These are phyloP conservation scores for Tiphia femorata DNA, from an alignment of 2,888 invertebrate genomes.

Conservation along the genomic window DNA sequence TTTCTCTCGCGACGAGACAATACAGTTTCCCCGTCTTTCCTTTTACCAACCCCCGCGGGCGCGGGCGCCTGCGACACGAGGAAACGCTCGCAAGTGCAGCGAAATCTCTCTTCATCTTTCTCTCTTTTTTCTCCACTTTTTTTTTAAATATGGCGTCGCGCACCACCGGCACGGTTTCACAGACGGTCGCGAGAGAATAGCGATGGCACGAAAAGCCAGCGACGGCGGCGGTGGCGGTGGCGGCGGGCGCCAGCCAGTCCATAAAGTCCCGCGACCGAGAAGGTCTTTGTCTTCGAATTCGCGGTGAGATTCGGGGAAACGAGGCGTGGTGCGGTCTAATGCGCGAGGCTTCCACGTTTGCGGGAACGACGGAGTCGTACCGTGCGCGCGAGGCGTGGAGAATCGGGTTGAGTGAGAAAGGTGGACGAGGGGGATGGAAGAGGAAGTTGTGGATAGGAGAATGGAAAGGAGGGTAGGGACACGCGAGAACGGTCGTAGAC, in stretches of 20 bases:
- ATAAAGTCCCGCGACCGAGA: slow-evolving; percentile 20
- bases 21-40: not conserved
- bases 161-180: slow-evolving; percentile 9
- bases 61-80: not conserved
- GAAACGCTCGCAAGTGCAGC: no score
- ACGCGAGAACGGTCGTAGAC: slow-evolving; percentile 6
- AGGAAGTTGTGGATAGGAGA: not conserved
- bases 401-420: not conserved
- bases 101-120: no score
- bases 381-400: not conserved
- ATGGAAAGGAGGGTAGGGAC: not conserved
- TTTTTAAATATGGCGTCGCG: slow-evolving; percentile 6
- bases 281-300: slow-evolving; percentile 24
- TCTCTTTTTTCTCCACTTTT: not conserved
- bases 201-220: not conserved
- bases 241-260: slow-evolving; percentile 13
- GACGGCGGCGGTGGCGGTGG: not conserved
- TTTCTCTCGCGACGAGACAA: not conserved
- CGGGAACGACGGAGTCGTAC: not conserved
- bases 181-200: slow-evolving; percentile 7
- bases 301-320: slow-evolving; percentile 19
- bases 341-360: slow-evolving; percentile 17
- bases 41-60: not conserved
- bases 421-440: not conserved
- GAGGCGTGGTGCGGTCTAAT: not conserved